Conservation (phyloP, 2,888 invertebrate genomes). For the Drosophila pseudotakahashii region DNA sequence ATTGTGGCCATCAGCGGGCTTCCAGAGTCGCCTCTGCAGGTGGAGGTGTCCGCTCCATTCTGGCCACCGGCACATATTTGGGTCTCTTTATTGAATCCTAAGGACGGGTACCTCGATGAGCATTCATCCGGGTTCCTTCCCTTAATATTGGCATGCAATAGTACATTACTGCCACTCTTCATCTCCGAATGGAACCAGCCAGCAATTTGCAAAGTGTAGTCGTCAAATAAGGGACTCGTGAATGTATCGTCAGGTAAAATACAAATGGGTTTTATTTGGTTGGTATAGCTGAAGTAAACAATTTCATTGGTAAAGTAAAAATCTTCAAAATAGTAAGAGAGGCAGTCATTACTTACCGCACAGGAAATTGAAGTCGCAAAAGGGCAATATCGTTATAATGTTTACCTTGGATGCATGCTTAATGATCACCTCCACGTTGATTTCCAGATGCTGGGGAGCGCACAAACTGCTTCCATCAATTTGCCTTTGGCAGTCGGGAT, state of each 20-base stretch:
- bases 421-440: neutral
- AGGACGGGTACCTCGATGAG: neutral
- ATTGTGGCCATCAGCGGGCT: neutral
- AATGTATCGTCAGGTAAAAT: neutral
- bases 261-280: neutral
- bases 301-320: too few relatives aligned
- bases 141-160: neutral
- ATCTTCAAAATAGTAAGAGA: too few relatives aligned
- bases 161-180: neutral
- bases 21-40: neutral
- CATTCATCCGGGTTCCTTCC: neutral
- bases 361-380: neutral
- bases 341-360: too few relatives aligned
- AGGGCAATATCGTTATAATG: neutral
- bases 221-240: neutral
- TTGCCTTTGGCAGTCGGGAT: neutral
- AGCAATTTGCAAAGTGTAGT: neutral
- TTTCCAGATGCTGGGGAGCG: neutral
- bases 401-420: neutral
- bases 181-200: neutral
- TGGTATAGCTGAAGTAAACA: neutral
- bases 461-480: neutral
- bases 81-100: neutral
- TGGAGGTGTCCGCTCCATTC: neutral
- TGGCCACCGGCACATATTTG: neutral